A percentile compares a stretch with the other conserved stretches of the same genome.
Evolutionary conservation across 1,140 invertebrate species (phyloP).

Genomic region (Mesaphorura yosii): DNA sequence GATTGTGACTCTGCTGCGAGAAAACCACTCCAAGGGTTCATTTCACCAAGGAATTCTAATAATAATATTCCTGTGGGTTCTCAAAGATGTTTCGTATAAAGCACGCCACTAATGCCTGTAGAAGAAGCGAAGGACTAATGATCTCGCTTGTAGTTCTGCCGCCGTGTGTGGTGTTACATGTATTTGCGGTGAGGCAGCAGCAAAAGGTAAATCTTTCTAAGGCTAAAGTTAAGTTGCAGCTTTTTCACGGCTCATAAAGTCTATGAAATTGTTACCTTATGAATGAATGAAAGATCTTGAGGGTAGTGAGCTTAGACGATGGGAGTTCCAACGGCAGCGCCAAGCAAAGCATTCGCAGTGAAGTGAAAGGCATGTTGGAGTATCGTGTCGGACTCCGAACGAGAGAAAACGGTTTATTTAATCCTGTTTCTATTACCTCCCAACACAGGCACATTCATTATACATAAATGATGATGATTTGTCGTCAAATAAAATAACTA

Average conservation of each 20-base stretch:
- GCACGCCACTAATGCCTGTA: background rate
- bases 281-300: too few relatives aligned
- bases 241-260: conserved; percentile 29
- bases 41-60: too few relatives aligned
- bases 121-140: background rate
- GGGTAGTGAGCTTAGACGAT: too few relatives aligned
- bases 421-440: background rate
- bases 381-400: too few relatives aligned
- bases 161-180: background rate
- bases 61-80: too few relatives aligned
- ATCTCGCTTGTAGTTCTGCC: background rate
- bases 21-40: too few relatives aligned
- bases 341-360: background rate
- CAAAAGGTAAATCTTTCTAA: conserved; percentile 21
- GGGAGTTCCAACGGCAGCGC: background rate
- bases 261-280: conserved; percentile 20
- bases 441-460: too few relatives aligned
- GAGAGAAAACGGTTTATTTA: background rate
- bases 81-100: background rate
- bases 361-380: background rate
- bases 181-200: background rate
- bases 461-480: too few relatives aligned
- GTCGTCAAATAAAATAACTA: too few relatives aligned
- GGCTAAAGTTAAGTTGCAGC: conserved; percentile 22
- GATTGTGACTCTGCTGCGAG: too few relatives aligned